Percentiles rank a stretch among this genome's conserved stretches.
Evolutionary conservation across 2,113 vertebrate genomes (phyloP).

Genomic region (Tor tambroides): DNA sequence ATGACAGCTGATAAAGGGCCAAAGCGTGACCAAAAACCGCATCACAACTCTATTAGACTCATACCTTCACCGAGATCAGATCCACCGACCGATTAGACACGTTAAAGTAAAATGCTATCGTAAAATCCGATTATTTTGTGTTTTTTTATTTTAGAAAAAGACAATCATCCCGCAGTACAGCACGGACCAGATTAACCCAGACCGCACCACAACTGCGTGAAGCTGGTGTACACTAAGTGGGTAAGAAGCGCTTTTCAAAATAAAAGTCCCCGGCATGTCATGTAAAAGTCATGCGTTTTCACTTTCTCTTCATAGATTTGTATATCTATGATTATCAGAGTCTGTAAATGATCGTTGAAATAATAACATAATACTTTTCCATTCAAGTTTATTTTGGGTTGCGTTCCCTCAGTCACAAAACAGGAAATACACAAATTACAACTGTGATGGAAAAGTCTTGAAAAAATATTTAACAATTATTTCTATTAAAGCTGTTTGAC

Average conservation of each 20-base stretch:
- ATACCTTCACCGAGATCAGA: conserved; percentile 47
- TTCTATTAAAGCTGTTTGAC: no score
- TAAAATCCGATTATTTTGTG: neutral
- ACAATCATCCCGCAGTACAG: neutral
- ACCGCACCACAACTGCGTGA: neutral
- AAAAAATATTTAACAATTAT: no score
- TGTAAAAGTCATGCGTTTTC: neutral
- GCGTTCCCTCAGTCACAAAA: no score
- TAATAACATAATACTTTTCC: no score
- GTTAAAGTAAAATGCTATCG: neutral
- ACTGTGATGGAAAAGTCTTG: no score
- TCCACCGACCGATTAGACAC: neutral
- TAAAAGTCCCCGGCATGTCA: neutral
- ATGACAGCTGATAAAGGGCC: conserved; percentile 28
- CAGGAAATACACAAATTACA: no score
- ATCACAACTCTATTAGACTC: neutral
- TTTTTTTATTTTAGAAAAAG: neutral
- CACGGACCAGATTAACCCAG: neutral
- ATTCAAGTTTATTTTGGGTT: no score
- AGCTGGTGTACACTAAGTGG: neutral
- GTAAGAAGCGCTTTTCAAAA: conserved; percentile 4
- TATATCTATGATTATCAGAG: no score
- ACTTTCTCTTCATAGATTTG: neutral
- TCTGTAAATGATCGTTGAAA: neutral
- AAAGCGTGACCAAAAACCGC: neutral